Conservation (phyloP, 2,113 vertebrate genomes). For the Noturus placidus region DNA sequence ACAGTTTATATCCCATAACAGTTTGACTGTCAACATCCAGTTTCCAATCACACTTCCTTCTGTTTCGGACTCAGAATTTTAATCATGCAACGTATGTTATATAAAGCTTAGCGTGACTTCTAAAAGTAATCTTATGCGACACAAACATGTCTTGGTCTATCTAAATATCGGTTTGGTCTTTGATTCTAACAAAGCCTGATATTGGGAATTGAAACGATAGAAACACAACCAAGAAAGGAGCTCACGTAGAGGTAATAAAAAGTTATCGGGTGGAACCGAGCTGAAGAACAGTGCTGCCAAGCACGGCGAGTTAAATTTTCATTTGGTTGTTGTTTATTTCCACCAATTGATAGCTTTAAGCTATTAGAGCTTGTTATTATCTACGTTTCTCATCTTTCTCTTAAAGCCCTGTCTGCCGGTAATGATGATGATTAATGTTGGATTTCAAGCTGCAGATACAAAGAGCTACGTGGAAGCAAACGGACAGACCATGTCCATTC, state of each 20-base stretch:
- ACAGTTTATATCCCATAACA: not conserved
- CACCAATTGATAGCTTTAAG: not conserved
- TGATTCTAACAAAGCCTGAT: not conserved
- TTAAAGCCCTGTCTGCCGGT: constrained; percentile 19
- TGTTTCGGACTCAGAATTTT: not conserved
- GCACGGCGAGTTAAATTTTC: not conserved
- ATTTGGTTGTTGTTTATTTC: constrained; percentile 13
- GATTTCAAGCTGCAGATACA: constrained; percentile 10
- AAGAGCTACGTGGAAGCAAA: not conserved
- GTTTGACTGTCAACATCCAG: not conserved
- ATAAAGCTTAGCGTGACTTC: not conserved
- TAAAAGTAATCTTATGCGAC: not conserved
- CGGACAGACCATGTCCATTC: not conserved
- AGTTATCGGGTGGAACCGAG: not conserved
- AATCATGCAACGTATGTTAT: not conserved
- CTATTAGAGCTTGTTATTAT: constrained; percentile 15
- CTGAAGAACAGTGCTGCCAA: not conserved
- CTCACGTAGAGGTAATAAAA: not conserved
- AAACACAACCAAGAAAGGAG: not conserved
- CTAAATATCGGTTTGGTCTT: not conserved
- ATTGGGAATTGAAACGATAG: not conserved
- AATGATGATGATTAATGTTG: not conserved
- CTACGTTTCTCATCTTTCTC: constrained; percentile 3
- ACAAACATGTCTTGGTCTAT: not conserved
- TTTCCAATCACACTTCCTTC: not conserved